Evolutionary conservation across 2,113 vertebrate species (phyloP).

Genomic region (Syngnathus floridae): DNA sequence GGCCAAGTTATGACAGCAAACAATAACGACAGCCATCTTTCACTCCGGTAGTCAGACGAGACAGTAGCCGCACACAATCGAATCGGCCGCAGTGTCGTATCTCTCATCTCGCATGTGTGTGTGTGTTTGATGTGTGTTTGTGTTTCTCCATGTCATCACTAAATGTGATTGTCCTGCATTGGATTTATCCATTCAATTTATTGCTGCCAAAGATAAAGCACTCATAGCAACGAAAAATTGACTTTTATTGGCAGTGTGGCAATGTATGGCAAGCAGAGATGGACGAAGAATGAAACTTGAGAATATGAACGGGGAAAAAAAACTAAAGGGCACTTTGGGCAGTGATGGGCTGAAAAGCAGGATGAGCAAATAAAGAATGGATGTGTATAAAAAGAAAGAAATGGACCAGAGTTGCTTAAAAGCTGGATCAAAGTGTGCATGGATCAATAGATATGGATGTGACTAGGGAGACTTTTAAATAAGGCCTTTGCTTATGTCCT

Average conservation of each 20-base stretch:
- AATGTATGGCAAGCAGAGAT: neutral
- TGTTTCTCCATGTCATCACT: constrained; percentile 27
- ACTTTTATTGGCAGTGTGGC: constrained; percentile 47
- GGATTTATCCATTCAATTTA: constrained; percentile 53
- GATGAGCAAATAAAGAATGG: constrained; percentile 16
- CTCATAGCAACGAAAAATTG: constrained; percentile 27
- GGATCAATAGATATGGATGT: constrained; percentile 67
- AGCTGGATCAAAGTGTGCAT: constrained; percentile 50
- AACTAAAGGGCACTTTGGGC: constrained; percentile 12
- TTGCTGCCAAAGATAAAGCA: constrained; percentile 48
- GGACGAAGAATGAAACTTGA: constrained; percentile 33
- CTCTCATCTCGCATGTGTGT: constrained; percentile 17
- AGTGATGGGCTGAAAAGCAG: constrained; percentile 1
- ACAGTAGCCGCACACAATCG: constrained; percentile 48
- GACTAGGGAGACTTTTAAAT: constrained; percentile 66
- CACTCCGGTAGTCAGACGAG: constrained; percentile 49
- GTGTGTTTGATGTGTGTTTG: neutral
- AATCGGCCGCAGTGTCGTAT: constrained; percentile 34
- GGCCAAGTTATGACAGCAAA: constrained; percentile 60
- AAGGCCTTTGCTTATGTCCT: constrained; percentile 50
- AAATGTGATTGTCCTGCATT: constrained; percentile 40
- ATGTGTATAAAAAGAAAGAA: constrained; percentile 26
- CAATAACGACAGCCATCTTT: constrained; percentile 62
- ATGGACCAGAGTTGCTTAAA: constrained; percentile 38
- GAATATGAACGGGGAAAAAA: constrained; percentile 7